Evolutionary conservation across 2,888 invertebrate genomes (phyloP).

Genomic region (Adelphocoris suturalis): DNA sequence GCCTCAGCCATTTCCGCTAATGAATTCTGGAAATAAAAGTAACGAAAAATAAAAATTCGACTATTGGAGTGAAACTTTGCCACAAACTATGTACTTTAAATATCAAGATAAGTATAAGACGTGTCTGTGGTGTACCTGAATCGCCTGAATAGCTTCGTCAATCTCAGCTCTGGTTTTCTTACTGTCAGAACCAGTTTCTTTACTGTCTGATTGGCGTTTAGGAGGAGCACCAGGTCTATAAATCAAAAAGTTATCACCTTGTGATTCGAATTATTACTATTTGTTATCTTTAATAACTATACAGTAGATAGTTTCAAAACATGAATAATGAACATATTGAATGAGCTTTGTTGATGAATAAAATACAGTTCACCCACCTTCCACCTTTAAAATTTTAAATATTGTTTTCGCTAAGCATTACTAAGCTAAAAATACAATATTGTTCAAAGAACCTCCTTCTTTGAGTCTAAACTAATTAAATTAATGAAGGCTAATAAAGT

Average conservation of each 20-base stretch:
- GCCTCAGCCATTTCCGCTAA: slow-evolving; percentile 80
- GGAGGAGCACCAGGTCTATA: neutral
- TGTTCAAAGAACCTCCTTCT: too few relatives aligned
- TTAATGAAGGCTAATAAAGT: too few relatives aligned
- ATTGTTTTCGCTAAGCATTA: too few relatives aligned
- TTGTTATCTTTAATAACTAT: too few relatives aligned
- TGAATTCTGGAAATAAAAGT: slow-evolving; percentile 73
- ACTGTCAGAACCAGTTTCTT: slow-evolving; percentile 58
- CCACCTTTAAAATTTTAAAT: too few relatives aligned
- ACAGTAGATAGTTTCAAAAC: too few relatives aligned
- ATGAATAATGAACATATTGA: too few relatives aligned
- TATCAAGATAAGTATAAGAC: neutral
- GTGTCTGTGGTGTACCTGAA: neutral
- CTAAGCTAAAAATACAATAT: too few relatives aligned
- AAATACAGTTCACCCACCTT: too few relatives aligned
- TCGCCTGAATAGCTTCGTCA: slow-evolving; percentile 63
- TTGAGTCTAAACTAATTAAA: too few relatives aligned
- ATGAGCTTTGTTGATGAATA: too few relatives aligned
- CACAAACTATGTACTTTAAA: neutral
- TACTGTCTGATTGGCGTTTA: slow-evolving; percentile 67
- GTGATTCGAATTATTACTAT: too few relatives aligned
- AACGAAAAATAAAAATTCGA: neutral
- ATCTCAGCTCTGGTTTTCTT: slow-evolving; percentile 72
- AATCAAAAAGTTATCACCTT: neutral
- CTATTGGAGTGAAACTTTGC: neutral